Percentiles rank a stretch among this genome's conserved stretches.
phyloP scores from a whole-genome alignment of 1,140 invertebrate genomes.

The Piezodorus guildinii region DNA sequence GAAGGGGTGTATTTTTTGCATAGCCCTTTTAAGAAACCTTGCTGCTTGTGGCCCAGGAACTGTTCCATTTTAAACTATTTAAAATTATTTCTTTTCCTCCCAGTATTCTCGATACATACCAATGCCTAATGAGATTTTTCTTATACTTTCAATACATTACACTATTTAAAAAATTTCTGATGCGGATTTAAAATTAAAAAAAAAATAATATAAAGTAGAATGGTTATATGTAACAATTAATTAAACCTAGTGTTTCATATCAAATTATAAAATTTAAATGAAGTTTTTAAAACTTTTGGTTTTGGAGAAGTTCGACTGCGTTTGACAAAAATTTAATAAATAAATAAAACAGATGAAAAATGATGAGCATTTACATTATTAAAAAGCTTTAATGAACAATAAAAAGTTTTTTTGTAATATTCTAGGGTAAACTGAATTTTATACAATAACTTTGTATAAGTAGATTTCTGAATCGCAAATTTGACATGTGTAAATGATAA shows the following conservation, averaged over 20 bases:
- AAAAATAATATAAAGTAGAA: background rate
- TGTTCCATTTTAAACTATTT: too few species aligned
- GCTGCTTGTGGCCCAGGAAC: too few species aligned
- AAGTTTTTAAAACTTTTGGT: background rate
- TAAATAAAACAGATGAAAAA: background rate
- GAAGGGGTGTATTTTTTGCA: too few species aligned
- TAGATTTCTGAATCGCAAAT: background rate
- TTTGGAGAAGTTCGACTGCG: background rate
- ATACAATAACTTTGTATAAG: background rate
- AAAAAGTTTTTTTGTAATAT: background rate
- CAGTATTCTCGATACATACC: too few species aligned
- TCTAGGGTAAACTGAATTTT: slow-evolving; percentile 1
- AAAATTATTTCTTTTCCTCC: too few species aligned
- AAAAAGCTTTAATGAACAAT: slow-evolving; percentile 9
- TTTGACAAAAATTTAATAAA: background rate
- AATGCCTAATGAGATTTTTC: too few species aligned
- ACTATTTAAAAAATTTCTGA: too few species aligned
- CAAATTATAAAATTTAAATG: background rate
- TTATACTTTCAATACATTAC: too few species aligned
- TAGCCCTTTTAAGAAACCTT: too few species aligned
- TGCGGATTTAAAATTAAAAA: too few species aligned
- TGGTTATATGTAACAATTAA: background rate
- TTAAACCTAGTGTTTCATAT: background rate
- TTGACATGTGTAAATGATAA: background rate
- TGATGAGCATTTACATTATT: background rate